phyloP scores from a whole-genome alignment of 2,888 invertebrate species.

The Uloborus plumipes region DNA sequence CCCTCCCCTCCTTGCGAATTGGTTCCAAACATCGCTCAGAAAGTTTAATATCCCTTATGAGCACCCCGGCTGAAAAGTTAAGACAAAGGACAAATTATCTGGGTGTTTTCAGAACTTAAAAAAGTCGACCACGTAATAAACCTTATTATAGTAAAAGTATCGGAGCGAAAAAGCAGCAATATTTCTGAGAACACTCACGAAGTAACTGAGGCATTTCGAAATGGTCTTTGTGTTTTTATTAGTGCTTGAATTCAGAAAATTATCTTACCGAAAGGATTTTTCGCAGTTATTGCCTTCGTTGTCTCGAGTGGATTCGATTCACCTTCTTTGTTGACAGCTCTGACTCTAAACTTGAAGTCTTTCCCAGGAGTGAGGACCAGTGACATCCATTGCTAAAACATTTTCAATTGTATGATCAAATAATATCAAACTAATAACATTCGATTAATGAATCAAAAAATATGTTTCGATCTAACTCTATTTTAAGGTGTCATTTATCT shows the following conservation, averaged over 20 bases:
- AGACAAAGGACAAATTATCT: no score
- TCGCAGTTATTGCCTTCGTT: slow-evolving; percentile 87
- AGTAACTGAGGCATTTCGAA: neutral
- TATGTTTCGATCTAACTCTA: no score
- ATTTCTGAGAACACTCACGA: neutral
- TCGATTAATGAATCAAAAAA: no score
- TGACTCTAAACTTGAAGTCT: slow-evolving; percentile 75
- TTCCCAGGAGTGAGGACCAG: slow-evolving; percentile 70
- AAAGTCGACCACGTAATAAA: no score
- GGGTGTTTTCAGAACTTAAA: no score
- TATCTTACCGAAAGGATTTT: slow-evolving; percentile 92
- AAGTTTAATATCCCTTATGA: no score
- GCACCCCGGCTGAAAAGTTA: no score
- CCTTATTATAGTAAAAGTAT: no score
- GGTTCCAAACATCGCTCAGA: no score
- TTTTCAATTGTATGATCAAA: slow-evolving; percentile 72
- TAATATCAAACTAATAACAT: slow-evolving; percentile 72
- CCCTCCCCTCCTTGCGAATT: no score
- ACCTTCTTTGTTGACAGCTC: slow-evolving; percentile 75
- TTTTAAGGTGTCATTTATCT: no score
- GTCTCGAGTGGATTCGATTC: slow-evolving; percentile 73
- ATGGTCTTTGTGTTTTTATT: no score
- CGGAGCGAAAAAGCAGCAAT: neutral
- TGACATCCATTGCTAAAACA: slow-evolving; percentile 71
- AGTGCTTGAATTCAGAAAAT: neutral